Evolutionary conservation across 2,888 invertebrate genomes (phyloP).

Genomic region (Rhogogaster chlorosoma): DNA sequence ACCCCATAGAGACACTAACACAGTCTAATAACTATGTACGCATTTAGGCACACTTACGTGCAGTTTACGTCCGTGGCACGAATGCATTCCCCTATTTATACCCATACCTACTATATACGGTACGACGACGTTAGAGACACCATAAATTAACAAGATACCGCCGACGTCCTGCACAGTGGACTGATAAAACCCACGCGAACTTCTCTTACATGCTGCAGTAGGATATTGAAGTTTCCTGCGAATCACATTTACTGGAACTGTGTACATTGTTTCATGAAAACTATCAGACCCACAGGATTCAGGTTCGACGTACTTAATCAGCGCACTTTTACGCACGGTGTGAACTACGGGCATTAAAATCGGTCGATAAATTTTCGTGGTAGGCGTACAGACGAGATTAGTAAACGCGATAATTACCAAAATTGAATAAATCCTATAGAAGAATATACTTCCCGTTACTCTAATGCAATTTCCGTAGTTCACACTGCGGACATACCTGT

Average conservation of each 20-base stretch:
- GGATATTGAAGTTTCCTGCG: neutral
- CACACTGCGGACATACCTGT: neutral
- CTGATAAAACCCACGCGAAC: constrained; percentile 41
- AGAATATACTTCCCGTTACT: neutral
- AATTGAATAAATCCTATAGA: neutral
- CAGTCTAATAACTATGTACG: neutral
- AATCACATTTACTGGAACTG: neutral
- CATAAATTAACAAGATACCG: constrained; percentile 36
- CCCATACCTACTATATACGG: neutral
- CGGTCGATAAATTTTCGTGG: neutral
- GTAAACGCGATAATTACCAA: neutral
- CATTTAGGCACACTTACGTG: neutral
- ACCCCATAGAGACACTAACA: neutral
- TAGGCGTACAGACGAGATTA: neutral
- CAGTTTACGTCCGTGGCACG: neutral
- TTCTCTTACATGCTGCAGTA: neutral
- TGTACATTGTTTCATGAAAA: neutral
- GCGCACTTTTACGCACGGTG: neutral
- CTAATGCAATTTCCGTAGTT: neutral
- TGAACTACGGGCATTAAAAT: neutral
- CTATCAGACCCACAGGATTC: neutral
- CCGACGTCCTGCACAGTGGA: neutral
- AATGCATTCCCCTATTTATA: neutral
- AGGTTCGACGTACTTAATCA: neutral
- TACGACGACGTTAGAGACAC: neutral